Conservation (phyloP, 2,888 invertebrate genomes). For the Phytoseiulus persimilis region DNA sequence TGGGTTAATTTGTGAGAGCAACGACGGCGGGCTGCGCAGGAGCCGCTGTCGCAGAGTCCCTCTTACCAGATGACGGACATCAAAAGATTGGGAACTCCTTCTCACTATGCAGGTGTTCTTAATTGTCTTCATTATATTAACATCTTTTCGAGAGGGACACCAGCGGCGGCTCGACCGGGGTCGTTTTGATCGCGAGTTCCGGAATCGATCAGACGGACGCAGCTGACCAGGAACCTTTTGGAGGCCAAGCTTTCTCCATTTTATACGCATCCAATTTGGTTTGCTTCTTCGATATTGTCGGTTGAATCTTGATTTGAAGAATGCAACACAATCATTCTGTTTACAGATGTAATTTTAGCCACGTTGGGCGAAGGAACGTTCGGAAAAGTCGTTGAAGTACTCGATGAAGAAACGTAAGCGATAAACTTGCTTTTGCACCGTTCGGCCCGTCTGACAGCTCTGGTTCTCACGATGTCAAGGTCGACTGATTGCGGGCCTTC, state of each 20-base stretch:
- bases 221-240: slow-evolving; percentile 26
- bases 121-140: not conserved
- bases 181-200: not conserved
- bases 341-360: slow-evolving; percentile 78
- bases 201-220: not conserved
- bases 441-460: too few relatives aligned
- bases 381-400: slow-evolving; percentile 98
- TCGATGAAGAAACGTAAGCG: slow-evolving; percentile 83
- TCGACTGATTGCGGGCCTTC: too few relatives aligned
- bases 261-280: too few relatives aligned
- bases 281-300: too few relatives aligned
- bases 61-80: not conserved
- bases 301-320: slow-evolving; percentile 36
- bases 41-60: not conserved
- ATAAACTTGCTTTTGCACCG: not conserved
- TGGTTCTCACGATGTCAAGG: too few relatives aligned
- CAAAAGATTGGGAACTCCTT: not conserved
- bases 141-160: not conserved
- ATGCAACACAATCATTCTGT: slow-evolving; percentile 46
- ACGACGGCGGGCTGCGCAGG: not conserved
- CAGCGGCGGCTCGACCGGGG: not conserved
- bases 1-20: not conserved
- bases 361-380: slow-evolving; percentile 99
- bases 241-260: slow-evolving; percentile 7
- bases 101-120: not conserved